These are phyloP conservation scores for Megaptera novaeangliae DNA, from an alignment of 2,113 vertebrate genomes.

Conservation along the genomic window DNA sequence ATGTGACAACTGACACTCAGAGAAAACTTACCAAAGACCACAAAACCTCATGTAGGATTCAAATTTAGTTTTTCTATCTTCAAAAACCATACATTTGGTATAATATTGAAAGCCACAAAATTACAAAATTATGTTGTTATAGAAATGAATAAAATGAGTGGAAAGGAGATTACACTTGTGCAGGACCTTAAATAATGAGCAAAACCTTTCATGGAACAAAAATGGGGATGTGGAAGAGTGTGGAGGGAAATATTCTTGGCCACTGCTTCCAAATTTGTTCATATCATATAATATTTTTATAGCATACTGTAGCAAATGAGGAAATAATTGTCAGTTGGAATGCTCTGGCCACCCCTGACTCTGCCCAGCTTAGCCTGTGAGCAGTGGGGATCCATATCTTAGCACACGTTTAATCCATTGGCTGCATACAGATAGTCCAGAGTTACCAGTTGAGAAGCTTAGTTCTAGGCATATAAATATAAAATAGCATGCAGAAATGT, in stretches of 20 bases:
- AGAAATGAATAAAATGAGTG: conserved; percentile 58
- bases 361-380: not conserved
- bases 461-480: not conserved
- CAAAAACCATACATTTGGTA: conserved; percentile 44
- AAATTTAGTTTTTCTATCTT: conserved; percentile 56
- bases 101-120: conserved; percentile 54
- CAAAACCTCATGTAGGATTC: conserved; percentile 42
- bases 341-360: not conserved
- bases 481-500: not conserved
- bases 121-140: conserved; percentile 59
- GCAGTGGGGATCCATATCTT: not conserved
- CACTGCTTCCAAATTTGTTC: not conserved
- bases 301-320: not conserved
- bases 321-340: not conserved
- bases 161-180: conserved; percentile 15
- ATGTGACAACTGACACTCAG: conserved; percentile 42
- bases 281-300: conserved; percentile 7
- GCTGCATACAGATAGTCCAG: not conserved
- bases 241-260: conserved; percentile 6
- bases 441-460: not conserved
- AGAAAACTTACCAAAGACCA: conserved; percentile 44
- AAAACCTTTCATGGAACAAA: conserved; percentile 21
- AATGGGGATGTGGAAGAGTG: not conserved
- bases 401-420: not conserved
- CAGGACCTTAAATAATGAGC: conserved; percentile 40